A percentile compares a stretch with the other conserved stretches of the same genome.
Conservation (phyloP, 2,888 invertebrate species). For the Odontocerum albicorne region DNA sequence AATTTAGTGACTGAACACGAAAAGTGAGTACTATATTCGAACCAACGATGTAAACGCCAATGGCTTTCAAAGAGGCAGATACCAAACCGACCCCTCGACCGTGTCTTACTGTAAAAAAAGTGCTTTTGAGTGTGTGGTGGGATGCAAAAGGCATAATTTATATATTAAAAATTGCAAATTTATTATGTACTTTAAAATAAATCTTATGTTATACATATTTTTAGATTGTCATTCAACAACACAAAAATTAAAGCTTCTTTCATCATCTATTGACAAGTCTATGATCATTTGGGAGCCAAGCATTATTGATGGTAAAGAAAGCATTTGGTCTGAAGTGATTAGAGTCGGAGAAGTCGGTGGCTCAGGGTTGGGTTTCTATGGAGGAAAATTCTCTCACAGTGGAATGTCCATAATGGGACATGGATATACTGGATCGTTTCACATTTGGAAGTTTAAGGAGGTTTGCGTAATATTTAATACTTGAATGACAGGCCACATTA, state of each 20-base stretch:
- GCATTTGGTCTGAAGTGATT: slow-evolving; percentile 80
- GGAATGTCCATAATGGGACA: slow-evolving; percentile 77
- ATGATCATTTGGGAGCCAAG: slow-evolving; percentile 85
- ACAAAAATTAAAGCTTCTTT: slow-evolving; percentile 63
- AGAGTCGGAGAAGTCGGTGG: slow-evolving; percentile 93
- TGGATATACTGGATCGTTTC: slow-evolving; percentile 92
- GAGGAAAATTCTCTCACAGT: slow-evolving; percentile 74
- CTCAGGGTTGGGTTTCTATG: slow-evolving; percentile 91
- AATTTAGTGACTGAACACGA: too few species aligned
- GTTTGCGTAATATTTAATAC: slow-evolving; percentile 38
- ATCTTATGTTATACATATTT: background rate
- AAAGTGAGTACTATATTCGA: too few species aligned
- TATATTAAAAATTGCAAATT: too few species aligned
- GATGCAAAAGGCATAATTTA: too few species aligned
- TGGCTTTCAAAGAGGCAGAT: too few species aligned
- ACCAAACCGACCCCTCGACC: too few species aligned
- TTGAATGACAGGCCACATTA: background rate
- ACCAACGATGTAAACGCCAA: too few species aligned
- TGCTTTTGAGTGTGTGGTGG: too few species aligned
- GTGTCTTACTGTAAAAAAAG: too few species aligned
- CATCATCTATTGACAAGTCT: slow-evolving; percentile 91
- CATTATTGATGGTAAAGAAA: slow-evolving; percentile 50
- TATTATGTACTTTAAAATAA: too few species aligned
- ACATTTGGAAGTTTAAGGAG: slow-evolving; percentile 72
- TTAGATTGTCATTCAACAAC: background rate